These are phyloP conservation scores for Euplexia lucipara DNA, from an alignment of 2,888 invertebrate genomes.

Conservation along the genomic window DNA sequence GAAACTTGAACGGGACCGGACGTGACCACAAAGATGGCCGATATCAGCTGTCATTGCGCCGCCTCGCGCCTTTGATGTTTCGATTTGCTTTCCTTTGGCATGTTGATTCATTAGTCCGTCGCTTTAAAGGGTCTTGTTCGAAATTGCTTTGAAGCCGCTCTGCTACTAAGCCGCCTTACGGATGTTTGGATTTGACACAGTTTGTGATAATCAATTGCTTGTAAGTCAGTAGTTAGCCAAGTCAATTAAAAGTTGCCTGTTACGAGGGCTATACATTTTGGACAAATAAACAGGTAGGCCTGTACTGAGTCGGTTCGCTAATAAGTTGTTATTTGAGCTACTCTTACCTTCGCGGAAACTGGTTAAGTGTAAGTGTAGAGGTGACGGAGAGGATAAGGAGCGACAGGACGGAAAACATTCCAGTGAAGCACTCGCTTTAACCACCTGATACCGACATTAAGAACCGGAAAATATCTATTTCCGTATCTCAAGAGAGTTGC, in stretches of 20 bases:
- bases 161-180: slow-evolving; percentile 7
- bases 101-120: slow-evolving; percentile 53
- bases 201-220: slow-evolving; percentile 15
- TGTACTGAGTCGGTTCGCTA: slow-evolving; percentile 15
- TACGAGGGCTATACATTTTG: neutral
- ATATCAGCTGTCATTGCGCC: slow-evolving; percentile 66
- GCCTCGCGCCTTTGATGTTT: slow-evolving; percentile 55
- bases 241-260: slow-evolving; percentile 17
- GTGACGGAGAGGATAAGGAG: slow-evolving; percentile 58
- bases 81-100: slow-evolving; percentile 46
- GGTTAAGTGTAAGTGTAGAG: slow-evolving; percentile 36
- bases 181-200: slow-evolving; percentile 18
- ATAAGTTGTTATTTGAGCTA: slow-evolving; percentile 27
- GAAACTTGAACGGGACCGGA: slow-evolving; percentile 66
- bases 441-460: slow-evolving; percentile 58
- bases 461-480: slow-evolving; percentile 66
- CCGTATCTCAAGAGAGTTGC: slow-evolving; percentile 51
- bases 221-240: neutral
- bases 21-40: slow-evolving; percentile 66
- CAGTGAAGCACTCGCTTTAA: slow-evolving; percentile 53
- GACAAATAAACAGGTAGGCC: slow-evolving; percentile 9
- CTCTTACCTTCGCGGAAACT: slow-evolving; percentile 31
- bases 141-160: slow-evolving; percentile 26
- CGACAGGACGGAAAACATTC: slow-evolving; percentile 65
- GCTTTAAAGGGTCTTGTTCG: slow-evolving; percentile 27